These are phyloP conservation scores for Ptychoptera albimana DNA, from an alignment of 2,888 invertebrate species.

Conservation along the genomic window DNA sequence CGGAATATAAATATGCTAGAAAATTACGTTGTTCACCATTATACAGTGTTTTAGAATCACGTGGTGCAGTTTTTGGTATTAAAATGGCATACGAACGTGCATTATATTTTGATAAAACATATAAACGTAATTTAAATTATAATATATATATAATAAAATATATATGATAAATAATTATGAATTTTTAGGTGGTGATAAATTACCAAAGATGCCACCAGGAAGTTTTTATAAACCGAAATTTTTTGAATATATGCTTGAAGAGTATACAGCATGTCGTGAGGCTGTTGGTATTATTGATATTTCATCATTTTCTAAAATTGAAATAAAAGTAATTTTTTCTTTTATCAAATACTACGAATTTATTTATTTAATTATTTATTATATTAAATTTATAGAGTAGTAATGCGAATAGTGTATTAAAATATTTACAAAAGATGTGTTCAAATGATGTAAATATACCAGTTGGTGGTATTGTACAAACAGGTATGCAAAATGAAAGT, in stretches of 20 bases:
- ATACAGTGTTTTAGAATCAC: constrained; percentile 45
- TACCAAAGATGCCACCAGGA: constrained; percentile 38
- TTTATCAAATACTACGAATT: constrained; percentile 2
- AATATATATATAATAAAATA: too few relatives aligned
- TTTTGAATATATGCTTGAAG: constrained; percentile 49
- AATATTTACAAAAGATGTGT: constrained; percentile 47
- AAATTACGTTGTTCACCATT: constrained; percentile 48
- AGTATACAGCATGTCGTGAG: constrained; percentile 56
- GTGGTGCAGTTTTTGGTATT: constrained; percentile 50
- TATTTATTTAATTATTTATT: constrained; percentile 6
- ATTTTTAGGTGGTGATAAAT: constrained; percentile 29
- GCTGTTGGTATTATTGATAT: constrained; percentile 65
- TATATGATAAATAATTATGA: constrained; percentile 1
- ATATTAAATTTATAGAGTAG: constrained; percentile 32
- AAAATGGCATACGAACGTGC: constrained; percentile 57
- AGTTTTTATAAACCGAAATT: constrained; percentile 53
- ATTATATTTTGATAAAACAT: constrained; percentile 45
- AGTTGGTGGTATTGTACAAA: constrained; percentile 46
- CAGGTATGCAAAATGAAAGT: constrained; percentile 53
- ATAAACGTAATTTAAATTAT: constrained; percentile 32
- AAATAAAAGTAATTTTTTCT: constrained; percentile 40
- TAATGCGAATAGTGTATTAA: constrained; percentile 36
- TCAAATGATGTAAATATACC: constrained; percentile 50
- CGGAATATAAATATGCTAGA: constrained; percentile 43
- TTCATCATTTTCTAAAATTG: constrained; percentile 62